Conservation (phyloP, 2,888 invertebrate species). For the Caenorhabditis uteleia region DNA sequence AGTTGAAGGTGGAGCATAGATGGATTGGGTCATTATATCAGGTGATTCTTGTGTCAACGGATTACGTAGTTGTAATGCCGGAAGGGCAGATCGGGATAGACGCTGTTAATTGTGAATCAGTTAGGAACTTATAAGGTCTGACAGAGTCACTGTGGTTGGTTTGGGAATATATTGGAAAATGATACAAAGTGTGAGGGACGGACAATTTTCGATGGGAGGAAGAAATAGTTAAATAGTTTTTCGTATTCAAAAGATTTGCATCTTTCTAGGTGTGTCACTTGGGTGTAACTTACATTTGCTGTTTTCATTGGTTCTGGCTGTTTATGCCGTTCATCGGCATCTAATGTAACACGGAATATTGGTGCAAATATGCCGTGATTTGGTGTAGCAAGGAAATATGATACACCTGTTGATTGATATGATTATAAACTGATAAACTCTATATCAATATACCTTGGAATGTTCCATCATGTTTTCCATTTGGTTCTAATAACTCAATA, state of each 20-base stretch:
- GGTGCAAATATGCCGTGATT: conserved; percentile 77
- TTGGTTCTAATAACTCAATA: conserved; percentile 74
- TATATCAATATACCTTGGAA: conserved; percentile 44
- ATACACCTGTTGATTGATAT: conserved; percentile 71
- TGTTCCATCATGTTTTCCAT: conserved; percentile 77
- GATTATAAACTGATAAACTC: conserved; percentile 1
- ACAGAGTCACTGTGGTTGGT: too few relatives aligned
- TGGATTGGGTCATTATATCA: conserved; percentile 28
- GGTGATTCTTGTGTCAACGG: conserved; percentile 24
- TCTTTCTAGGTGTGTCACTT: too few relatives aligned
- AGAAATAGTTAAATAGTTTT: too few relatives aligned
- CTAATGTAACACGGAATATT: conserved; percentile 59
- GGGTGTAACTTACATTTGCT: too few relatives aligned
- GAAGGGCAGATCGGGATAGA: conserved; percentile 51
- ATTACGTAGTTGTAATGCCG: conserved; percentile 41
- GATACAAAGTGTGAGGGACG: too few relatives aligned
- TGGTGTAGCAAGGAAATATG: conserved; percentile 76
- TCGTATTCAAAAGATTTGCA: too few relatives aligned
- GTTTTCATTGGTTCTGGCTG: too few relatives aligned
- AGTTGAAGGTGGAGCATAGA: conserved; percentile 14
- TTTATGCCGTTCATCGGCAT: conserved; percentile 20
- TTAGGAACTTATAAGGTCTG: too few relatives aligned
- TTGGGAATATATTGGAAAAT: too few relatives aligned
- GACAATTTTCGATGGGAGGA: too few relatives aligned
- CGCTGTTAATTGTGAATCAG: too few relatives aligned